phyloP scores from a whole-genome alignment of 2,888 invertebrate species.

The Amitus sp. region DNA sequence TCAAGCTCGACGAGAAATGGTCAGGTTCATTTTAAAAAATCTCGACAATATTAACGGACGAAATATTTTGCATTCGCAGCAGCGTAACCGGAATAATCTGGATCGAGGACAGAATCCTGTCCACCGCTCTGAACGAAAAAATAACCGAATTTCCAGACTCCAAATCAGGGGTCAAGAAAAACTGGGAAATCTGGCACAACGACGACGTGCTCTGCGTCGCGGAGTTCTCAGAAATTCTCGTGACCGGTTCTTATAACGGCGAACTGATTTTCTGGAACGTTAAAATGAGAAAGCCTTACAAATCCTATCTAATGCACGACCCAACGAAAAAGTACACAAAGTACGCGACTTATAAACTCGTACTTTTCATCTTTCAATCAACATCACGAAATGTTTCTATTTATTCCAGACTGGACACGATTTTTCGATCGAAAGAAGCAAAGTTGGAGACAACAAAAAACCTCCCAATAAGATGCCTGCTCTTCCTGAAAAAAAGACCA shows the following conservation, averaged over 20 bases:
- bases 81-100: slow-evolving; percentile 69
- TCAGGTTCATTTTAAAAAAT: not conserved
- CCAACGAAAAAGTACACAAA: slow-evolving; percentile 56
- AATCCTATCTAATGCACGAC: slow-evolving; percentile 57
- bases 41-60: slow-evolving; percentile 64
- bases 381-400: slow-evolving; percentile 74
- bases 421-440: slow-evolving; percentile 40
- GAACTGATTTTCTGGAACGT: slow-evolving; percentile 84
- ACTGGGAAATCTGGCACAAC: slow-evolving; percentile 79
- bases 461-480: slow-evolving; percentile 14
- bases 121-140: slow-evolving; percentile 81
- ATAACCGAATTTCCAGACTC: slow-evolving; percentile 76
- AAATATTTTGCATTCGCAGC: slow-evolving; percentile 46
- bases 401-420: slow-evolving; percentile 83
- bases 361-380: slow-evolving; percentile 66
- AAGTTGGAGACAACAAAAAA: not conserved
- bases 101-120: slow-evolving; percentile 72
- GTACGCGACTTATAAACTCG: not conserved
- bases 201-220: slow-evolving; percentile 79
- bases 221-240: slow-evolving; percentile 74
- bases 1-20: slow-evolving; percentile 72
- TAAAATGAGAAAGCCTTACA: slow-evolving; percentile 82
- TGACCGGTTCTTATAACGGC: slow-evolving; percentile 81
- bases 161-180: slow-evolving; percentile 70
- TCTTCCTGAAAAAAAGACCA: slow-evolving; percentile 74